Evolutionary conservation across 2,888 invertebrate genomes (phyloP), one percentile per base, ranked within the genome.

Genomic region (Dichetophora obliterata): DNA sequence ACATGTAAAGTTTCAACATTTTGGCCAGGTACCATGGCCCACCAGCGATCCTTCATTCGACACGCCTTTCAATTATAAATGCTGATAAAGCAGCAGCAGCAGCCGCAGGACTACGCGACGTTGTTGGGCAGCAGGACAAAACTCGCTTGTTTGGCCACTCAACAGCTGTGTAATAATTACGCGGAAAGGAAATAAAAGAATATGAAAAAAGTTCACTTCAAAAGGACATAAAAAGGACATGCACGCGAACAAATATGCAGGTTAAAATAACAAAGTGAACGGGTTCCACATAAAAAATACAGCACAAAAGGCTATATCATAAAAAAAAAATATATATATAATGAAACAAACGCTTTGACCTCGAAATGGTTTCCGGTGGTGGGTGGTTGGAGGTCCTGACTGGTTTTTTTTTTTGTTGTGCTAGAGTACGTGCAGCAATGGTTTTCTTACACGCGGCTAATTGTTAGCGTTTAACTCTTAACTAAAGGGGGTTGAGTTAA

Each of bases 41-140:
- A 59, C 24, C 43, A 5, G 11, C 4, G 48, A 19, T 61, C 11
- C 34, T 37, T 11, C 59, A 19, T 43, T 78, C 79, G 83, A 83
- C 83, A 84, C 84, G 83, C 84, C 84, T 84, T 83, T 84, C 83
- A 84, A 84, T 83, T 84, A 77, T 66, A 75, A 48, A 48, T 43
- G 48, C 50, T 68, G 68, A 68, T 68, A 68, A 68, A 22, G 68
- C 68, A 31, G n/a, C 31, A 43, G 24, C 19, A 48, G 66, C 43
- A 68, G n/a, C 31, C 0, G 24, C n/a, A 57, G n/a, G 31, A 24
- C 24, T 5, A 72, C 37, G 31, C 27, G n/a, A 50, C 16, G 50
- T 4, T 52, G 54, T 19, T 31, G 54, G 50, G 27, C 83, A 71
- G 79, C 76, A 78, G 59, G 48, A 77, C 63, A 70, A 72, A 65